Evolutionary conservation across 2,113 vertebrate genomes (phyloP), one percentile per base, ranked within the genome.

Genomic region (Monopterus albus): DNA sequence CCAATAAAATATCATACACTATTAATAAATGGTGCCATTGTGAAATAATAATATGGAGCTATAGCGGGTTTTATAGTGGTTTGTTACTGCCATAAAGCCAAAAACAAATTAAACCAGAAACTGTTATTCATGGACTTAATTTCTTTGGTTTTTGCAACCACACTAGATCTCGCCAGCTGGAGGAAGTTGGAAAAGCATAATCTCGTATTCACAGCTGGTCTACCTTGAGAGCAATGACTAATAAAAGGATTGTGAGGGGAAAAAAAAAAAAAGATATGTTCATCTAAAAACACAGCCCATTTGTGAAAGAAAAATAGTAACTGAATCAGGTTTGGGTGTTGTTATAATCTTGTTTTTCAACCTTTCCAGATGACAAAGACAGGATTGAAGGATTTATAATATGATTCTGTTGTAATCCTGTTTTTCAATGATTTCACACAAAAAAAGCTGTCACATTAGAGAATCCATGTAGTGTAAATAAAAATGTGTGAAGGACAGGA

Each of bases 341-440:
- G 4, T 23, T 39, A 29, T 56, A 65, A 64, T 71, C 35, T 49
- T 74, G 52, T 59, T 73, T 71, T 64, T 72, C 18, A 35, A 63
- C 40, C 20, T 63, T 38, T 69, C 26, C 12, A 40, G 11, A 50
- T 55, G 17, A 43, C 10, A 46, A 43, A 64, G 17, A n/a, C 13
- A 4, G 6, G 14, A 56, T 13, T 15, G 23, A 20, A 61, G 2
- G 45, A 38, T 11, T 33, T 45, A 4, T 60, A 33, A 70, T 35
- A 52, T 40, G 3, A 25, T 58, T 43, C 5, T 38, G 46, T 21
- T 46, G 13, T 53, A 29, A 58, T 56, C 56, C 42, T 52, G 26
- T 75, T 56, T 57, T 42, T 46, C 15, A 31, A 11, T 33, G 18
- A 21, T 36, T 68, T 3, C 9, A 9, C 28, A 14, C 2, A 57